These are phyloP conservation scores for Gorsachius magnificus DNA, from an alignment of 2,797 vertebrate species.

Conservation along the genomic window DNA sequence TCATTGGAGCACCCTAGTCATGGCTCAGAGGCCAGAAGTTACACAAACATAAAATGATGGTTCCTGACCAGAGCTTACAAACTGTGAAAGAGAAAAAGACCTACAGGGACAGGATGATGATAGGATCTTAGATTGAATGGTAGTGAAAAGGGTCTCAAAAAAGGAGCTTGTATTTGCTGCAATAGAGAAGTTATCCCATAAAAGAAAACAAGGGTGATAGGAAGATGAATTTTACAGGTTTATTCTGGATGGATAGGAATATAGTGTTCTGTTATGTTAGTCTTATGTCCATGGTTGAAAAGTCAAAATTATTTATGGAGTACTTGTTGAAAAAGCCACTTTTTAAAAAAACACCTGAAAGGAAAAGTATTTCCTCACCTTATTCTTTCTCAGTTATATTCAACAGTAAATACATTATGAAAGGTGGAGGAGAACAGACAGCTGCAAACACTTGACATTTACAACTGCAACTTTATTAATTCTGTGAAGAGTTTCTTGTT, in stretches of 20 bases:
- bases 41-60: not conserved
- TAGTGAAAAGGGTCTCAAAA: not conserved
- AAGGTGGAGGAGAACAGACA: not conserved
- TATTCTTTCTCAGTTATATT: not conserved
- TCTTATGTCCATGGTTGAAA: not conserved
- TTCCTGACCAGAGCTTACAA: not conserved
- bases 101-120: not conserved
- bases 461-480: not conserved
- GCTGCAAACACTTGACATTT: slow-evolving; percentile 16
- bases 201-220: not conserved
- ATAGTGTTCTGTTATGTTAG: not conserved
- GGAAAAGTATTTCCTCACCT: not conserved
- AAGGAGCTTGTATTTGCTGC: not conserved
- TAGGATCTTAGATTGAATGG: not conserved
- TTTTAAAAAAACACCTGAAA: not conserved
- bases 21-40: not conserved
- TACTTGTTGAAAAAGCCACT: not conserved
- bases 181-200: not conserved
- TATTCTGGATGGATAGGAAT: not conserved
- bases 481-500: not conserved
- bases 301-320: not conserved
- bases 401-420: not conserved
- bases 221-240: not conserved
- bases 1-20: not conserved
- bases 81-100: not conserved